Conservation (phyloP, 1,140 invertebrate species). For the Dufourea novaeangliae region DNA sequence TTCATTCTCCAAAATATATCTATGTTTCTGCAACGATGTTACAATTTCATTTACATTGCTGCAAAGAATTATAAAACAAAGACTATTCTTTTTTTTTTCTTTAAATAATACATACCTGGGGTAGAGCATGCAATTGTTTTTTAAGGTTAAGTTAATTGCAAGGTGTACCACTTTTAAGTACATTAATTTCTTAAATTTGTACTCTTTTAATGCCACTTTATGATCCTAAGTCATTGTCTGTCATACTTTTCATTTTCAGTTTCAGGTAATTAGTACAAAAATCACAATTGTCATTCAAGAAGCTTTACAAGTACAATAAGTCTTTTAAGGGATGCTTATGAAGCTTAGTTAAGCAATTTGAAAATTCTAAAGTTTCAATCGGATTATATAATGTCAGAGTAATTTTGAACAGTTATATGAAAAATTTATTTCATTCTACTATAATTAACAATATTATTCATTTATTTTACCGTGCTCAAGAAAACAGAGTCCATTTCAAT, state of each 20-base stretch:
- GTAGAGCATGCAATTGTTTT: not conserved
- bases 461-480: not conserved
- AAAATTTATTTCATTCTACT: not conserved
- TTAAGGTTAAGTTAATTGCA: constrained; percentile 32
- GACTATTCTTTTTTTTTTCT: not conserved
- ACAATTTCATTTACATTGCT: not conserved
- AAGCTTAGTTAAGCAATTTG: not conserved
- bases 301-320: not conserved
- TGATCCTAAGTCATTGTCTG: not conserved
- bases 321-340: not conserved
- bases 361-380: not conserved
- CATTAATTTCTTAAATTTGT: not conserved
- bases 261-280: not conserved
- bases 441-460: not conserved
- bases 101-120: not conserved
- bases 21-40: not conserved
- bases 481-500: not conserved
- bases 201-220: not conserved
- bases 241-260: not conserved
- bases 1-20: not conserved
- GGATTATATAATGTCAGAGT: not conserved
- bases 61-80: not conserved
- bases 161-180: not conserved
- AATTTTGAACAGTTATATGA: not conserved
- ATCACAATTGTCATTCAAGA: not conserved